Evolutionary conservation across 2,797 vertebrate genomes (phyloP).

Genomic region (Chelidonichthys spinosus): DNA sequence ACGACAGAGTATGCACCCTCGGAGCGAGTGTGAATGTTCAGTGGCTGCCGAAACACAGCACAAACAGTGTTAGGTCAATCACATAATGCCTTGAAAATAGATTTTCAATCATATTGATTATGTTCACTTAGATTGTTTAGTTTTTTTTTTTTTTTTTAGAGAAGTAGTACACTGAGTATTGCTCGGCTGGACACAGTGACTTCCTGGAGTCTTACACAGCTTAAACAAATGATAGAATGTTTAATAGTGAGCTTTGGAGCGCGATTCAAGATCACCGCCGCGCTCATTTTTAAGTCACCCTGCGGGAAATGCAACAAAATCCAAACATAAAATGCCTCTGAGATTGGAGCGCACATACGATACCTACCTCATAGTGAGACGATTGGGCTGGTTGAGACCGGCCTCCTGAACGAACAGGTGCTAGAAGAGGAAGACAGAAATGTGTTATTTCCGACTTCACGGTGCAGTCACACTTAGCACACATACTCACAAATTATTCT

Average conservation of each 20-base stretch:
- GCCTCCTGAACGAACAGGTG: background rate
- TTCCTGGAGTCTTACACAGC: background rate
- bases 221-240: too few species aligned
- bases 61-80: background rate
- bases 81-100: background rate
- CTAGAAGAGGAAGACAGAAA: conserved; percentile 21
- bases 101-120: background rate
- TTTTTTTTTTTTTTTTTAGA: too few species aligned
- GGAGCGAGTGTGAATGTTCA: conserved; percentile 35
- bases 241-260: background rate
- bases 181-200: background rate
- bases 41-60: conserved; percentile 40
- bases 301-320: background rate
- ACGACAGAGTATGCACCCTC: conserved; percentile 27
- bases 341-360: accelerated
- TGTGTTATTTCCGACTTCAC: accelerated
- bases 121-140: background rate
- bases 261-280: background rate
- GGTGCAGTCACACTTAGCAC: too few species aligned
- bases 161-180: background rate
- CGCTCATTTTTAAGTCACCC: background rate
- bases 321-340: background rate
- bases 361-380: conserved; percentile 73
- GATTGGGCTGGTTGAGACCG: conserved; percentile 28
- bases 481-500: too few species aligned